Base-by-base conservation (phyloP, 2,113 vertebrate genomes). In the Petroica traversi region DNA sequence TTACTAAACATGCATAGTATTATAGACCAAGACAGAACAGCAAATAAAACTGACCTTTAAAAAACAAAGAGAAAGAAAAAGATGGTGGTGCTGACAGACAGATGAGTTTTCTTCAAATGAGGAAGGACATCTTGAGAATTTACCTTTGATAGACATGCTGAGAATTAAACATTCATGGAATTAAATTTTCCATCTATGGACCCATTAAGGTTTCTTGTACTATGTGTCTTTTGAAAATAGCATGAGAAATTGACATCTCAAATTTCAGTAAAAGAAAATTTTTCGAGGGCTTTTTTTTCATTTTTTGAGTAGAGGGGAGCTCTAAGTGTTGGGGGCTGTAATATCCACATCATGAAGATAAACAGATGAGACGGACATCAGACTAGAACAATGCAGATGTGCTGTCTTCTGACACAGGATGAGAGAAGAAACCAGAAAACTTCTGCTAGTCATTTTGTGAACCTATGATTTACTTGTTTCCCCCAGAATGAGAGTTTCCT, bases 41-140 rank as follows among this genome's bases (percentile, higher is more conserved):
- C 23, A 89, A n/a, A 54, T 48, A 59, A 82, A 87, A 55, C 6
- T 19, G 10, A 71, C 2, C 6, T 79, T 85, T 63, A 64, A 20
- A 36, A 67, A 85, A 88, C 36, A 33, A 54, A 77, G 9, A 31
- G 36, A 51, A 86, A 54, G 8, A 54, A 59, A 69, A 75, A 19
- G 0, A 2, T 49, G 3, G 1, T 41, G 9, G 17, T 1, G 3
- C 22, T 55, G 57, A 51, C 2, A 1, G 57, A 51, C 2, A 1
- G 8, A 26, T 0, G 3, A 18, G 3, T 41, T 93, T 75, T 69
- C 5, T 45, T 80, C 59, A 57, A 2, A 12, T 45, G 55, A 87
- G 28, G 38, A 72, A 52, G 8, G 33, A 36, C 14, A 15, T 58
- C 11, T 5, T 74, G 19, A 71, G 6, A 25, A 59, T 34, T 75